Evolutionary conservation across 2,888 invertebrate species (phyloP), one percentile per base, ranked within the genome.

Genomic region (Marasmarcha lunaedactyla): DNA sequence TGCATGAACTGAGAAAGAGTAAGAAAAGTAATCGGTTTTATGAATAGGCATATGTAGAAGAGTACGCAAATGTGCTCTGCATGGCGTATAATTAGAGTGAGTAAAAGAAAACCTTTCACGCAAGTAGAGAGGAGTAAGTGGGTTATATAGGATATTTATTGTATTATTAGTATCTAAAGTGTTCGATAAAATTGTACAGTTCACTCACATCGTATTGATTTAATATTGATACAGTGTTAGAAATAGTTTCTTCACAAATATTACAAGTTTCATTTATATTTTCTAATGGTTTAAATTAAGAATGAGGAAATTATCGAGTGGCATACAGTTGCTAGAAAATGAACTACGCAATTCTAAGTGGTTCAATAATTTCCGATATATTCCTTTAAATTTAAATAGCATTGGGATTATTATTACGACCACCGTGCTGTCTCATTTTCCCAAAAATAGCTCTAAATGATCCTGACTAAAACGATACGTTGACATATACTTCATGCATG

Each of bases 321-420:
- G 45, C 3, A 47, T 20, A 14, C 34, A 39, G 33, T 47, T 47
- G n/a, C 47, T 44, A 13, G 39, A 41, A 34, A 45, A 45, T 36
- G 37, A 40, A 9, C 34, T 35, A 14, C 47, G n/a, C 9, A 47
- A 26, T 40, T 47, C 45, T n/a, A 47, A 20, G 26, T 45, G 41
- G 2, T 13, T 36, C 30, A 43, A 40, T 5, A 38, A 9, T 26
- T 45, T 46, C 43, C 45, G 46, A 25, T 46, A 49, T 0, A 42
- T 38, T 14, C 46, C 35, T 14, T 30, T 39, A 20, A 47, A 43
- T 37, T 47, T n/a, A 42, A 15, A 36, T 33, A 4, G 42, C 40
- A 11, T 46, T 49, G 5, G 47, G 49, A 25, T 49, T 47, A 25
- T 49, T 49, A 37, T 47, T 49, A 12, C 35, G 33, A 3, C 49